A percentile compares a stretch with the other conserved stretches of the same genome.
phyloP scores from a whole-genome alignment of 2,797 vertebrate species.

The Protosalanx chinensis region DNA sequence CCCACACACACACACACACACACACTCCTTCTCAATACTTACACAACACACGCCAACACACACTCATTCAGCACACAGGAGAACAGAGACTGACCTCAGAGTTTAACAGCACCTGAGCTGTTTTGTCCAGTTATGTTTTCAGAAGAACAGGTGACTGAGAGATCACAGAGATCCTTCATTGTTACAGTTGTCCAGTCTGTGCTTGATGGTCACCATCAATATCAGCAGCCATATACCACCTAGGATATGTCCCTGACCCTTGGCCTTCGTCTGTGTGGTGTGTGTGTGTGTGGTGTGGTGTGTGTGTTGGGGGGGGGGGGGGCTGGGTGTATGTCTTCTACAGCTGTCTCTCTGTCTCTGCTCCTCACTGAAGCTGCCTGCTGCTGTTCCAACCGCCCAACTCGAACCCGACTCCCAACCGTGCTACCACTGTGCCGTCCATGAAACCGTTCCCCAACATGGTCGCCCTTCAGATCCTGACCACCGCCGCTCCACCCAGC shows the following conservation, averaged over 20 bases:
- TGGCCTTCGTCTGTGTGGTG: neutral
- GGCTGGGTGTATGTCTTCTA: neutral
- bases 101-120: too few species aligned
- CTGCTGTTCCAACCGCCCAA: neutral
- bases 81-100: too few species aligned
- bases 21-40: neutral
- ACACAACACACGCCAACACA: neutral
- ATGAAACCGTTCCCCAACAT: neutral
- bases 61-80: neutral
- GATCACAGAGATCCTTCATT: too few species aligned
- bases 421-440: too few species aligned
- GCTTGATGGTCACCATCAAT: too few species aligned
- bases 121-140: too few species aligned
- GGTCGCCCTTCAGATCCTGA: neutral
- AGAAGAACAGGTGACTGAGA: too few species aligned
- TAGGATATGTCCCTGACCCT: conserved; percentile 6
- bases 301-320: conserved; percentile 12
- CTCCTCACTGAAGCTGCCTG: neutral
- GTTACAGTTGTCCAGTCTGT: too few species aligned
- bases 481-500: neutral
- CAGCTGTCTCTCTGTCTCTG: neutral
- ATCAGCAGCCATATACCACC: conserved; percentile 3
- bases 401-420: neutral
- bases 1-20: too few species aligned
- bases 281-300: conserved; percentile 21